Evolutionary conservation across 2,113 vertebrate species (phyloP).

Genomic region (Drymodes brunneopygia): DNA sequence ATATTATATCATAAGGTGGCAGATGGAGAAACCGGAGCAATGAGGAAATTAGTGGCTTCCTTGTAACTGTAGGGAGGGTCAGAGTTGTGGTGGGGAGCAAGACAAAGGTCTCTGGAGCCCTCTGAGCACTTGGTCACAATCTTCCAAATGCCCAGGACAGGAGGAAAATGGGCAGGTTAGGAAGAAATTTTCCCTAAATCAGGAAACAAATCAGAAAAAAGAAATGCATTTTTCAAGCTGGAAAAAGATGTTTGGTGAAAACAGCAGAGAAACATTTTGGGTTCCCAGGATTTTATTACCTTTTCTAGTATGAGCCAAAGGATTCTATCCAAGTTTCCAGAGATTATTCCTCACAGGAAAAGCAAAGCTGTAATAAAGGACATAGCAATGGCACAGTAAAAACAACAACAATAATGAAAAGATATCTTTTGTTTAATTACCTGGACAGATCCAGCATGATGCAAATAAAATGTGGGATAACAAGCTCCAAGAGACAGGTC

Average conservation of each 20-base stretch:
- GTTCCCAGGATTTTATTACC: slow-evolving; percentile 60
- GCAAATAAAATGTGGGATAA: not conserved
- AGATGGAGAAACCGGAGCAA: not conserved
- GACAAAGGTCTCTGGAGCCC: not conserved
- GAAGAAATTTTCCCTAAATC: not conserved
- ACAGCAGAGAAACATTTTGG: slow-evolving; percentile 23
- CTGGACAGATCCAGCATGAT: not conserved
- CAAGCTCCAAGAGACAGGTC: not conserved
- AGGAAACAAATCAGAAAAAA: not conserved
- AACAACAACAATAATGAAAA: slow-evolving; percentile 43
- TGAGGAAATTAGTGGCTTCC: not conserved
- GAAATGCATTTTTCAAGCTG: slow-evolving; percentile 37
- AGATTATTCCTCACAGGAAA: slow-evolving; percentile 41
- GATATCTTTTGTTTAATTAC: slow-evolving; percentile 40
- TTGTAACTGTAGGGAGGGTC: not conserved
- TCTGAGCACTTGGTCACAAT: not conserved
- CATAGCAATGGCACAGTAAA: slow-evolving; percentile 8
- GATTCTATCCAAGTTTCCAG: slow-evolving; percentile 58
- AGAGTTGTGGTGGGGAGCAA: not conserved
- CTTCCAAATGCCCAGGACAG: not conserved
- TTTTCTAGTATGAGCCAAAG: slow-evolving; percentile 35
- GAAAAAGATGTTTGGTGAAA: slow-evolving; percentile 39
- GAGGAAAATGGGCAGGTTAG: not conserved
- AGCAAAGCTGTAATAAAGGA: slow-evolving; percentile 42
- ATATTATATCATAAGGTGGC: slow-evolving; percentile 7